Percentiles rank a stretch among this genome's conserved stretches.
phyloP scores from a whole-genome alignment of 2,113 vertebrate genomes.

The Oncorhynchus masou region DNA sequence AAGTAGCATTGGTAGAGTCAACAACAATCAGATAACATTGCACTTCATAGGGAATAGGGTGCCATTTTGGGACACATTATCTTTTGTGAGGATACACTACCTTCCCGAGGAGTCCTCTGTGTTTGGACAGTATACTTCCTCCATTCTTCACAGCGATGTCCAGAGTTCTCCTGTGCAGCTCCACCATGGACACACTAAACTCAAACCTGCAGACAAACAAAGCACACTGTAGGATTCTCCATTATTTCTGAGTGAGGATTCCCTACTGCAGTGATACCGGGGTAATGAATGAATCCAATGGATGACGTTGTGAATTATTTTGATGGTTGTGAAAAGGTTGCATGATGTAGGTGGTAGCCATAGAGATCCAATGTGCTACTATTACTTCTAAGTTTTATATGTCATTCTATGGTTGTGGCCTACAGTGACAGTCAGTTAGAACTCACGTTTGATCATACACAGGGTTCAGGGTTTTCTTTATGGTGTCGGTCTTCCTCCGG shows the following conservation, averaged over 20 bases:
- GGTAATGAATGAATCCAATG: too few species aligned
- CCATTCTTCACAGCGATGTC: slow-evolving; percentile 96
- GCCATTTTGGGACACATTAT: too few species aligned
- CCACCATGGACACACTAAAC: slow-evolving; percentile 88
- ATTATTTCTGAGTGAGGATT: not conserved
- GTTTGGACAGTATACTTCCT: slow-evolving; percentile 92
- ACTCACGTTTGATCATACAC: slow-evolving; percentile 93
- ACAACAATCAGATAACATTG: not conserved
- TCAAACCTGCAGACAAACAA: slow-evolving; percentile 80
- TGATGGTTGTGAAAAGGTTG: too few species aligned
- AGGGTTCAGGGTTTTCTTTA: slow-evolving; percentile 91
- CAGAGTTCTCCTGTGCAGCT: slow-evolving; percentile 88
- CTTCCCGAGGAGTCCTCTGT: slow-evolving; percentile 95
- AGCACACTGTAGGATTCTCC: slow-evolving; percentile 8
- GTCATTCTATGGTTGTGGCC: too few species aligned
- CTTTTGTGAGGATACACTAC: slow-evolving; percentile 56
- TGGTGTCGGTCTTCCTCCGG: slow-evolving; percentile 88
- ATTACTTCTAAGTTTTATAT: too few species aligned
- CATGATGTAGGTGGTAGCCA: too few species aligned
- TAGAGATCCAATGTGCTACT: too few species aligned
- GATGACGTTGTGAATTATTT: too few species aligned
- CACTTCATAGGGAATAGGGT: too few species aligned
- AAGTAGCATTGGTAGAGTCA: not conserved
- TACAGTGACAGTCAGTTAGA: not conserved
- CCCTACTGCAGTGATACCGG: too few species aligned